Base-by-base conservation (phyloP, 2,888 invertebrate species). In the Homarus gammarus region DNA sequence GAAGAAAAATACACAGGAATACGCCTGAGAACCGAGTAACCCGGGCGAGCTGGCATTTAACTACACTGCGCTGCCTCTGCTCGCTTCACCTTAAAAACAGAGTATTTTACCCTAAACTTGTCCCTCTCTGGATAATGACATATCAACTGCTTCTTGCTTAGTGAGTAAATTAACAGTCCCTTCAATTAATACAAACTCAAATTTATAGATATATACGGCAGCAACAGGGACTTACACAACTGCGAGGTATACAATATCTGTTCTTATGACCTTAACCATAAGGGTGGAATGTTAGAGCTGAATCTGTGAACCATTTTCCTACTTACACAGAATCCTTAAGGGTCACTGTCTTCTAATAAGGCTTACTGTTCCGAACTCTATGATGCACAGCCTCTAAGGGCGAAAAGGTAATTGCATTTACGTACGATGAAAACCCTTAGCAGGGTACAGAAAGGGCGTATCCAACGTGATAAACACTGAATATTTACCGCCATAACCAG, bases 101-200 rank as follows among this genome's bases (percentile, higher is more conserved):
- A 44, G 12, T 44, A 44, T 44, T 44, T n/a, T n/a, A n/a, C n/a
- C n/a, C n/a, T n/a, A n/a, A n/a, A n/a, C 44, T 49, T 49, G 6
- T 6, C 44, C 12, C 44, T 49, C 10, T 49, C 44, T 49, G 12
- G 44, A 12, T 6, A 49, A 49, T 12, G 44, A 56, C 22, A n/a
- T n/a, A 56, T 18, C 22, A 36, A 38, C n/a, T 38, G 38, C 73
- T 73, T 36, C 40, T 73, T 36, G 18, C 40, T n/a, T 31, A 18
- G 64, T 27, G 73, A 73, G 38, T 36, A 73, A 73, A 73, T 73
- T 70, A 70, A 64, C 64, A 70, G 36, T 27, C n/a, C 18, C 31
- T 31, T 31, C 31, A 70, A 70, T 70, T 73, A 73, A 73, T 73
- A 73, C 73, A 73, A 73, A n/a, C 22, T 40, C 73, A 73, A 73